Evolutionary conservation across 2,797 vertebrate genomes (phyloP).

Genomic region (Sarcophilus harrisii): DNA sequence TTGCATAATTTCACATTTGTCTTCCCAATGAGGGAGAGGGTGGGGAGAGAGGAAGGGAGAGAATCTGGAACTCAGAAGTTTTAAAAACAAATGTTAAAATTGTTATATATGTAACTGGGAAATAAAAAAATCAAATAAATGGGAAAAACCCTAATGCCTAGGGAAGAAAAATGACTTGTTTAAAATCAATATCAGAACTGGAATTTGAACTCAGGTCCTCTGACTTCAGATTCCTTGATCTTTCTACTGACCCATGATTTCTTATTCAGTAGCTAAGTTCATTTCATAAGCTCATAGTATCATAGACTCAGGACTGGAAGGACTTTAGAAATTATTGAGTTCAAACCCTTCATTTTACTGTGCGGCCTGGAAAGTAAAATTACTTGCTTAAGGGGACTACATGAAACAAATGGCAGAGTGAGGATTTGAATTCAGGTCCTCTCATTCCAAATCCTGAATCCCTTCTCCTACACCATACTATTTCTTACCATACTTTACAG

Average conservation of each 20-base stretch:
- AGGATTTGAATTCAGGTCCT: not conserved
- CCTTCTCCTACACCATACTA: not conserved
- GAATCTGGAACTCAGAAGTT: too few species aligned
- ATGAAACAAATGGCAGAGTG: not conserved
- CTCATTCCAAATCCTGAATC: not conserved
- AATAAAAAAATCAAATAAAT: too few species aligned
- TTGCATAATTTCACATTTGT: too few species aligned
- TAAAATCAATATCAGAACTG: not conserved
- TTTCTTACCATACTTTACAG: not conserved
- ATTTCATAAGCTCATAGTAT: not conserved
- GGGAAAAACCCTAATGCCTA: not conserved
- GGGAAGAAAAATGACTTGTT: not conserved
- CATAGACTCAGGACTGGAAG: not conserved
- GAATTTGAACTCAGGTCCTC: not conserved
- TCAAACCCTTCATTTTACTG: not conserved
- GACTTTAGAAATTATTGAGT: not conserved
- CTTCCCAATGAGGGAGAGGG: too few species aligned
- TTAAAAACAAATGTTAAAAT: too few species aligned
- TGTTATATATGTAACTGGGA: too few species aligned
- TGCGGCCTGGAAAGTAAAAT: not conserved
- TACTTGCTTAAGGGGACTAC: not conserved
- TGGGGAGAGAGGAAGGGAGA: too few species aligned
- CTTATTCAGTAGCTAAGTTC: not conserved
- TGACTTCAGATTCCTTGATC: not conserved
- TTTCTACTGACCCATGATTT: not conserved